Conservation (phyloP, 1,140 invertebrate genomes). For the Pararge aegeria region DNA sequence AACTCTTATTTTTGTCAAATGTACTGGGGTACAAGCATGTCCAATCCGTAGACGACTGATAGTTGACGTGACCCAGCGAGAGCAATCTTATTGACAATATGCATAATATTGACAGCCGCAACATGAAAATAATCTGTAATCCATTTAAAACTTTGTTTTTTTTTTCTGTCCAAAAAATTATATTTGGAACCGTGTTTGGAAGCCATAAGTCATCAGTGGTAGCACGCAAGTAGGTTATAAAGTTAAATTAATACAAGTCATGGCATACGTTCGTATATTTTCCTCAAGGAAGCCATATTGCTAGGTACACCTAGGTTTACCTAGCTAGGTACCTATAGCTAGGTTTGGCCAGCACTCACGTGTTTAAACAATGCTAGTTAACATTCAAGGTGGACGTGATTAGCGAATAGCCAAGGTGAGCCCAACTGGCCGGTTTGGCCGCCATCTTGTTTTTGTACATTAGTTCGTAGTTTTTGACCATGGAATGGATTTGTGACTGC, state of each 20-base stretch:
- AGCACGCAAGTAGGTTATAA: too few species aligned
- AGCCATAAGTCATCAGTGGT: too few species aligned
- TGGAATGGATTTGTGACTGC: background rate
- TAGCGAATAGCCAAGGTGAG: slow-evolving; percentile 63
- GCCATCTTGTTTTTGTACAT: slow-evolving; percentile 16
- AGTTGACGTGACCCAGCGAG: too few species aligned
- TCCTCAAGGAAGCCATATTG: slow-evolving; percentile 28
- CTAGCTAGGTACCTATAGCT: slow-evolving; percentile 5
- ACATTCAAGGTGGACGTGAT: slow-evolving; percentile 66
- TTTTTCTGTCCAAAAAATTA: too few species aligned
- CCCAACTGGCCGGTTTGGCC: slow-evolving; percentile 28
- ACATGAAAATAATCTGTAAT: too few species aligned
- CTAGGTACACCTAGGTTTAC: background rate
- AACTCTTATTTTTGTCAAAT: too few species aligned
- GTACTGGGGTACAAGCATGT: too few species aligned
- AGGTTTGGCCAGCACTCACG: slow-evolving; percentile 22
- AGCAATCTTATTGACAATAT: too few species aligned
- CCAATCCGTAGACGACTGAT: too few species aligned
- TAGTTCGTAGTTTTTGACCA: background rate
- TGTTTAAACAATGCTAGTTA: slow-evolving; percentile 52
- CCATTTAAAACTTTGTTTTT: too few species aligned
- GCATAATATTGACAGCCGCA: too few species aligned
- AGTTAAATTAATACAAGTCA: background rate
- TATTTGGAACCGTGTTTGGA: too few species aligned
- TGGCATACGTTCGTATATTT: slow-evolving; percentile 8